Conservation (phyloP, 1,140 invertebrate genomes). For the Drosophila elegans region DNA sequence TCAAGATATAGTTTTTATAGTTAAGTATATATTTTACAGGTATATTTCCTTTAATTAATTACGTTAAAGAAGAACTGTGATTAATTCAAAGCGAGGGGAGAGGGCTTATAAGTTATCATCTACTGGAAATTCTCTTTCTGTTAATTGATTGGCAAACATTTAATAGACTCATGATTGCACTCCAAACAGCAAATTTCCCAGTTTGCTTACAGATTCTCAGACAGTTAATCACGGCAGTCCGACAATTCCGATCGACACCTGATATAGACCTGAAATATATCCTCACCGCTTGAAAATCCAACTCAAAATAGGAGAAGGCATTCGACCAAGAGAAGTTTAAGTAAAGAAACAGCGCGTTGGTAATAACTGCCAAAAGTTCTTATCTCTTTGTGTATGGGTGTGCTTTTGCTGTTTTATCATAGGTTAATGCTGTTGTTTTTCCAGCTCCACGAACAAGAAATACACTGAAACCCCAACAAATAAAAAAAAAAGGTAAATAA, state of each 20-base stretch:
- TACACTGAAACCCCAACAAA: not conserved
- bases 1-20: no score
- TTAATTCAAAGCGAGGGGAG: not conserved
- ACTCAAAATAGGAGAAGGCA: constrained; percentile 32
- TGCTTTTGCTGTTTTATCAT: constrained; percentile 25
- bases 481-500: constrained; percentile 21
- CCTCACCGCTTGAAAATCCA: constrained; percentile 17
- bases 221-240: constrained; percentile 38
- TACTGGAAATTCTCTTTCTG: not conserved
- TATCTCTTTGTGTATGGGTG: constrained; percentile 3
- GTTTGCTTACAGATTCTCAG: constrained; percentile 35
- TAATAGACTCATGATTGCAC: constrained; percentile 21
- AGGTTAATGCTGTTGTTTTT: constrained; percentile 14
- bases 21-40: no score
- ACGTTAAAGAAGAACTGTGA: not conserved
- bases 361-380: constrained; percentile 17
- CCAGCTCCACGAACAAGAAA: not conserved
- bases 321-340: constrained; percentile 6
- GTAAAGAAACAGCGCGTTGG: not conserved
- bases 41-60: not conserved
- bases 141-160: constrained; percentile 34
- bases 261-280: constrained; percentile 8
- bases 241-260: constrained; percentile 45
- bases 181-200: constrained; percentile 29
- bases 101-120: not conserved